Base-by-base conservation (phyloP, 1,140 invertebrate species). In the Lepidostoma basale region DNA sequence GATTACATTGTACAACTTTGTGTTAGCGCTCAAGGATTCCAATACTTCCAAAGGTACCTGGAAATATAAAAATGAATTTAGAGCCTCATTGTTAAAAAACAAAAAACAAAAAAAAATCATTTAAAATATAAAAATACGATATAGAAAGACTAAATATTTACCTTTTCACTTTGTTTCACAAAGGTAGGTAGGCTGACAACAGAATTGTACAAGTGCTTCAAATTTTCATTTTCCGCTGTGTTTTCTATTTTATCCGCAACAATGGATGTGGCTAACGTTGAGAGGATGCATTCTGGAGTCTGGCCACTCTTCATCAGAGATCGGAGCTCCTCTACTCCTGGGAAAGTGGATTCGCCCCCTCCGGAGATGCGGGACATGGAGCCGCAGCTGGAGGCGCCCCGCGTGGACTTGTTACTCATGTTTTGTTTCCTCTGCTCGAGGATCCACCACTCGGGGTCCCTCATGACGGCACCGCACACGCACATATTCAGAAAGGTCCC, bases 401-500 rank as follows among this genome's bases (percentile, higher is more conserved):
- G 73, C 9, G 75, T 73, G 3, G 76, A 77, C 54, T 83, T 83
- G 22, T 75, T 77, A 75, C 76, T 0, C 75, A 73, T 22, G 59
- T 74, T 42, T 52, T 82, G 76, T 72, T 84, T 82, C 69, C 82
- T 81, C 71, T 89, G 87, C 72, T 91, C 88, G 58, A 85, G 75
- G 22, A 87, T 85, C 83, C 88, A 85, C 90, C 90, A 91, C 67
- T 90, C 92, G 0, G 94, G 89, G 78, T 96, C 93, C 56, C 91
- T 82, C 92, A 96, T 96, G 0, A 96, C 82, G 20, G 90, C 88
- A 0, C 94, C 95, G 75, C 93, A 97, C 2, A 95, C 91, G 77
- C 92, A 93, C 75, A 97, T 88, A 77, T 96, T 94, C 12, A 97
- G 84, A 70, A 95, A 90, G 4, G 92, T 88, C 30, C 93, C 94